Conservation (phyloP, 53 echinoderm and acorn worm species). For the Holothuria leucospilota region DNA sequence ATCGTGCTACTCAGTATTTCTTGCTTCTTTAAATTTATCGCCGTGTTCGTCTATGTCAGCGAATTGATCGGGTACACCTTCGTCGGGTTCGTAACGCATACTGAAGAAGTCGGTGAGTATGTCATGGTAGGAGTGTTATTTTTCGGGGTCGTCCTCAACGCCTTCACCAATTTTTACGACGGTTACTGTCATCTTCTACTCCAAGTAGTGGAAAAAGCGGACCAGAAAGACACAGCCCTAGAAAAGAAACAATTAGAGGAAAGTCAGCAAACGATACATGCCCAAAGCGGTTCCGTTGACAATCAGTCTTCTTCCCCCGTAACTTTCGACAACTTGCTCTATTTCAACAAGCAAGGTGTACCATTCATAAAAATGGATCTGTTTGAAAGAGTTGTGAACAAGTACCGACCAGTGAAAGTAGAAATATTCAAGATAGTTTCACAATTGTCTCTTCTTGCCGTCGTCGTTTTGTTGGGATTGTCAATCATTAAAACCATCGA, state of each 20-base stretch:
- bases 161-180: slow-evolving; percentile 81
- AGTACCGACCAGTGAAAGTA: slow-evolving; percentile 73
- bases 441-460: slow-evolving; percentile 62
- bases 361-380: slow-evolving; percentile 71
- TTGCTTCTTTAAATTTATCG: slow-evolving; percentile 85
- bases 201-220: slow-evolving; percentile 60
- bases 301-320: too few relatives aligned
- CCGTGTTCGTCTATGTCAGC: slow-evolving; percentile 84
- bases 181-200: slow-evolving; percentile 78
- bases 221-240: slow-evolving; percentile 43
- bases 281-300: too few relatives aligned
- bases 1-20: slow-evolving; percentile 68
- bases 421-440: slow-evolving; percentile 60
- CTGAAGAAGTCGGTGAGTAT: slow-evolving; percentile 71
- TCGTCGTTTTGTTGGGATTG: slow-evolving; percentile 76
- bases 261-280: too few relatives aligned
- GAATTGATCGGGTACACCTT: slow-evolving; percentile 84
- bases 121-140: slow-evolving; percentile 68
- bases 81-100: slow-evolving; percentile 88
- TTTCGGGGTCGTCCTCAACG: slow-evolving; percentile 67
- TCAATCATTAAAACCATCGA: slow-evolving; percentile 74
- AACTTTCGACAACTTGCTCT: background rate
- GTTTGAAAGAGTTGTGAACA: slow-evolving; percentile 69
- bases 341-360: slow-evolving; percentile 54
- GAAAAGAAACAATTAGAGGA: too few relatives aligned